phyloP scores from a whole-genome alignment of 2,888 invertebrate species.

The Ceraclea dissimilis region DNA sequence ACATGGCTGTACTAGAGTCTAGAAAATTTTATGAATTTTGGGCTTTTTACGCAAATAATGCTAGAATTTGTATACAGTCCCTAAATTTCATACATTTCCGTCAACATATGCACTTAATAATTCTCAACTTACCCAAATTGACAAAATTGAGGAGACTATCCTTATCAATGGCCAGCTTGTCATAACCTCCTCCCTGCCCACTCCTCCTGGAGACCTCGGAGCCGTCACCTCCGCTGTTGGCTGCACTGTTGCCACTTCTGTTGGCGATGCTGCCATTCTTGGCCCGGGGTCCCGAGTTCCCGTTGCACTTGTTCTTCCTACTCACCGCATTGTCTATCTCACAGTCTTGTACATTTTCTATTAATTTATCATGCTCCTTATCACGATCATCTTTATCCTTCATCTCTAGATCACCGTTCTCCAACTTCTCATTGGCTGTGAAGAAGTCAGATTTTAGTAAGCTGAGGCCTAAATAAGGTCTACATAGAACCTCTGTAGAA shows the following conservation, averaged over 20 bases:
- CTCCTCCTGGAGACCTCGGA: constrained; percentile 7
- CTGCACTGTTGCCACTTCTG: constrained; percentile 4
- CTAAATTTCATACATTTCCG: too few species aligned
- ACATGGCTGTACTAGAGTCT: too few species aligned
- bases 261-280: constrained; percentile 53
- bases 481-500: too few species aligned
- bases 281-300: constrained; percentile 38
- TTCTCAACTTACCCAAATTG: constrained; percentile 13
- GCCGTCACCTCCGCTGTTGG: constrained; percentile 1
- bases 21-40: too few species aligned
- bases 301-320: constrained; percentile 27
- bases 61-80: too few species aligned
- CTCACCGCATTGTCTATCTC: constrained; percentile 24
- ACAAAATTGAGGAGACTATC: neutral
- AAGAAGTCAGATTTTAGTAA: too few species aligned
- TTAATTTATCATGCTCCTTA: constrained; percentile 40
- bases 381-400: constrained; percentile 52
- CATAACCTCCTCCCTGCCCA: constrained; percentile 1
- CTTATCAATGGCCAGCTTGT: neutral
- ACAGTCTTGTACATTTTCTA: constrained; percentile 48
- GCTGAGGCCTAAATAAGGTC: too few species aligned
- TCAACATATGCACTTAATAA: too few species aligned
- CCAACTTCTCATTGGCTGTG: constrained; percentile 51
- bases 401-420: constrained; percentile 55
- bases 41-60: too few species aligned